These are phyloP conservation scores for Microhierax caerulescens DNA, from an alignment of 2,797 vertebrate species.

Conservation along the genomic window DNA sequence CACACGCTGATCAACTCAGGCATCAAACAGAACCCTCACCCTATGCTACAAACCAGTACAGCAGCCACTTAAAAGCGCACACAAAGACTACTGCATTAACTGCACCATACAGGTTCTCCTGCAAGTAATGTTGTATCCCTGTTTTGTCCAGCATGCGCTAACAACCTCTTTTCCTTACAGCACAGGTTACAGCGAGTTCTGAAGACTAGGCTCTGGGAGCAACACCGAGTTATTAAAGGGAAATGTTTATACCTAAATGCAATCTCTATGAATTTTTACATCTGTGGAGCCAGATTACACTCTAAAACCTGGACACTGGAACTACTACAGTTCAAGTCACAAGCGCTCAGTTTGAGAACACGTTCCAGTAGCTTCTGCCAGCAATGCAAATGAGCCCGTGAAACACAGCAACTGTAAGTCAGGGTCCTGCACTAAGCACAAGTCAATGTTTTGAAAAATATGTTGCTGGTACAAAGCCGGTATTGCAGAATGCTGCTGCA, in stretches of 20 bases:
- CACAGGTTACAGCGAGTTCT: neutral
- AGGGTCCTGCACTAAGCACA: neutral
- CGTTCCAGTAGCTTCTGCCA: rapidly evolving
- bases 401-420: neutral
- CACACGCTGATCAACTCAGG: neutral
- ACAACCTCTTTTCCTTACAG: neutral
- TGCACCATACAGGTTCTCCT: neutral
- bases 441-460: neutral
- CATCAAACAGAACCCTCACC: neutral
- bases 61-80: neutral
- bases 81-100: neutral
- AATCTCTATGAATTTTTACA: neutral
- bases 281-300: neutral
- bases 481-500: neutral
- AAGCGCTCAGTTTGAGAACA: neutral
- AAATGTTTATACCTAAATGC: neutral
- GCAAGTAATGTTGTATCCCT: neutral
- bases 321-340: neutral
- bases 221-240: neutral
- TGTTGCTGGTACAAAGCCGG: neutral
- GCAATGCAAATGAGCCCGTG: rapidly evolving
- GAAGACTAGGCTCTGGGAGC: neutral
- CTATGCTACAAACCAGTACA: neutral
- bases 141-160: neutral
- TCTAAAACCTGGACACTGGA: neutral